Conservation (phyloP, 2,888 invertebrate species). For the Acleris literana region DNA sequence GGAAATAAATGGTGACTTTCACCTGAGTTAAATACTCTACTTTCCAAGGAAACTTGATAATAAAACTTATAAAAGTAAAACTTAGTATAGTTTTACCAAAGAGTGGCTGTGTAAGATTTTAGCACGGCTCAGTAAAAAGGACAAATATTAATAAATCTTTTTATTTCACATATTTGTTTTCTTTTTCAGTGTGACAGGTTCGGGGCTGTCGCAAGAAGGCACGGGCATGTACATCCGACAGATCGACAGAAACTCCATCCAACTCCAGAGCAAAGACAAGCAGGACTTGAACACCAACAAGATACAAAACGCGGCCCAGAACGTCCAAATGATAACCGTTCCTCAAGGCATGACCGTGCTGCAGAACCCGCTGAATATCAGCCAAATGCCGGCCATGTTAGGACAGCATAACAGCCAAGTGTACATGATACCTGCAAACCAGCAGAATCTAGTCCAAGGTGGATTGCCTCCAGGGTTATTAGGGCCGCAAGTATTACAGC, state of each 20-base stretch:
- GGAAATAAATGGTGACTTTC: no score
- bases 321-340: conserved; percentile 78
- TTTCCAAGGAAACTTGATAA: no score
- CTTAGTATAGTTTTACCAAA: no score
- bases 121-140: not conserved
- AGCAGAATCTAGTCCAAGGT: conserved; percentile 66
- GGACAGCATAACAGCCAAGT: conserved; percentile 76
- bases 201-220: conserved; percentile 66
- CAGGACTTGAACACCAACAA: conserved; percentile 65
- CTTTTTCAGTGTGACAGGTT: conserved; percentile 63
- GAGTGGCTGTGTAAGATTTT: no score
- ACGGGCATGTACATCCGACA: conserved; percentile 77
- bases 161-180: not conserved
- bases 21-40: no score
- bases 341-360: conserved; percentile 77
- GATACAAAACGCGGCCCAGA: conserved; percentile 68
- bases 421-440: conserved; percentile 77
- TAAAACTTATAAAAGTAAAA: no score
- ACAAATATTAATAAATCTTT: not conserved
- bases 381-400: conserved; percentile 70
- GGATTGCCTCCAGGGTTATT: conserved; percentile 64
- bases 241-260: conserved; percentile 73
- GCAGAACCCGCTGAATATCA: conserved; percentile 72
- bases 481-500: conserved; percentile 69
- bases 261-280: conserved; percentile 75